These are phyloP conservation scores for Drosophila repleta DNA, from an alignment of 1,140 invertebrate species.

Conservation along the genomic window DNA sequence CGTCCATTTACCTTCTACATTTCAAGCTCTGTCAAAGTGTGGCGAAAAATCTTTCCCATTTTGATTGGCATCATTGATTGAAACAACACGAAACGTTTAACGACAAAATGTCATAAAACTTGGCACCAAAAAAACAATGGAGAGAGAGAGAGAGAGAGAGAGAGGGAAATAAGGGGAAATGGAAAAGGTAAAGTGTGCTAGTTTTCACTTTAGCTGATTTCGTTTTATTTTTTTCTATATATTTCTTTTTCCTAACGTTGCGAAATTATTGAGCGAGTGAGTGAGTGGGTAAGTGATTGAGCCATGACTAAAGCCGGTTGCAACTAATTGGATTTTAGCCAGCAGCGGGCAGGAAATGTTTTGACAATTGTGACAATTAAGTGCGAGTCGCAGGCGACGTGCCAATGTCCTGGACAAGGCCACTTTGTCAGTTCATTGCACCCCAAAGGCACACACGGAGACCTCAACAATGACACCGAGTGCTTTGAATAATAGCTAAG, in stretches of 20 bases:
- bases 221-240: conserved; percentile 10
- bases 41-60: conserved; percentile 71
- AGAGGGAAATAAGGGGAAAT: conserved; percentile 1
- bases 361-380: conserved; percentile 78
- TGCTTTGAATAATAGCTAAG: background rate
- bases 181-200: conserved; percentile 59
- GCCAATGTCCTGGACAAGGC: conserved; percentile 76
- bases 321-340: conserved; percentile 76
- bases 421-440: conserved; percentile 77
- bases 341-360: conserved; percentile 64
- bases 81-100: conserved; percentile 80
- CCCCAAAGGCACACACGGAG: conserved; percentile 56
- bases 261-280: conserved; percentile 60
- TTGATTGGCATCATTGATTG: conserved; percentile 81
- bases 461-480: conserved; percentile 29
- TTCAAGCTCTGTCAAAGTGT: conserved; percentile 44
- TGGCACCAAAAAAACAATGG: conserved; percentile 38
- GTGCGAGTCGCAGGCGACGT: conserved; percentile 53
- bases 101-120: conserved; percentile 66
- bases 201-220: conserved; percentile 46
- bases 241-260: conserved; percentile 33
- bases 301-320: conserved; percentile 57
- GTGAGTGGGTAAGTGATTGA: conserved; percentile 72
- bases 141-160: conserved; percentile 29
- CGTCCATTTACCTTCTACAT: conserved; percentile 16